Percentiles rank a stretch among this genome's conserved stretches.
Conservation (phyloP, 2,113 vertebrate genomes). For the Oceanodroma tethys region DNA sequence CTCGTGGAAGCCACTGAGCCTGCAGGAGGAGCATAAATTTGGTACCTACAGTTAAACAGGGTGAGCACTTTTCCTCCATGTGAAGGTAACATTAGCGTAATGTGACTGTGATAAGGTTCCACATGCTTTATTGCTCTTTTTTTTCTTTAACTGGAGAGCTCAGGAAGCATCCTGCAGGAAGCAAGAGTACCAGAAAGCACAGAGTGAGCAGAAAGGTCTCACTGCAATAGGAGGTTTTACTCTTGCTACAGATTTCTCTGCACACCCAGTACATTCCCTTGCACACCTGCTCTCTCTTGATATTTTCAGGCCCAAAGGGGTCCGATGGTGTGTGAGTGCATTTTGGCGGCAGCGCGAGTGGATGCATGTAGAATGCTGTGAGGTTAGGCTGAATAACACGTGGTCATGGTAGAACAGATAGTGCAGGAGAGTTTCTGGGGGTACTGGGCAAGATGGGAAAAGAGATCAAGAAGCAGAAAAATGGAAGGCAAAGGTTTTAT, state of each 20-base stretch:
- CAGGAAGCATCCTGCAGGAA: not conserved
- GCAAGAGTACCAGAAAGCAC: not conserved
- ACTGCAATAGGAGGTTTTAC: not conserved
- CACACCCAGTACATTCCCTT: not conserved
- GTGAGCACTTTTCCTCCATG: not conserved
- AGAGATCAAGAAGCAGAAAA: not conserved
- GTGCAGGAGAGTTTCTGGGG: not conserved
- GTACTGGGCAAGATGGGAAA: not conserved
- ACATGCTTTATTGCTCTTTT: not conserved
- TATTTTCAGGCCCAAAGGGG: not conserved
- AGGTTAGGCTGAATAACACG: not conserved
- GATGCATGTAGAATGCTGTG: not conserved
- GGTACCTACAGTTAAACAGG: not conserved
- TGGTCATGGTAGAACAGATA: not conserved
- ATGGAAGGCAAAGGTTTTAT: not conserved
- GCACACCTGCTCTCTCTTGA: not conserved
- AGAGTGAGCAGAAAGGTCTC: not conserved
- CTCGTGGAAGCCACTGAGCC: not conserved
- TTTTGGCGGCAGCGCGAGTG: not conserved
- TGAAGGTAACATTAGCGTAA: not conserved
- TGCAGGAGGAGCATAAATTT: not conserved
- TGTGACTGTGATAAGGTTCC: not conserved
- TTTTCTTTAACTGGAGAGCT: not conserved
- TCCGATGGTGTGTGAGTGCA: not conserved
- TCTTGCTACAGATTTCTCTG: not conserved